phyloP scores from a whole-genome alignment of 2,113 vertebrate species.

The Semnopithecus entellus region DNA sequence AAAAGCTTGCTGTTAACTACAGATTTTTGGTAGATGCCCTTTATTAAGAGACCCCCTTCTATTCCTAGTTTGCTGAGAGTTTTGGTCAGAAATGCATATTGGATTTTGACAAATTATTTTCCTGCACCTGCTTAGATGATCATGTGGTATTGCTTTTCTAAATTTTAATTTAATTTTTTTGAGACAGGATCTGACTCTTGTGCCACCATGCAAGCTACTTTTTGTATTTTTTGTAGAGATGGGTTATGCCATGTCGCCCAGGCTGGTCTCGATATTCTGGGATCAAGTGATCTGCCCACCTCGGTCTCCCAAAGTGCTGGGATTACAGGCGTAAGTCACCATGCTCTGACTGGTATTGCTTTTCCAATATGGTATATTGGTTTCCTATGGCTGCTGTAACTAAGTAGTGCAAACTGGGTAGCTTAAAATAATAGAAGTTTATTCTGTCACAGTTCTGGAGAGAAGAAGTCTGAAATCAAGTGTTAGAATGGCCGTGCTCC shows the following conservation, averaged over 20 bases:
- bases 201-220: no score
- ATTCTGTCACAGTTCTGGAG: not conserved
- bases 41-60: not conserved
- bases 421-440: slow-evolving; percentile 4
- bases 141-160: slow-evolving; percentile 5
- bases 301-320: no score
- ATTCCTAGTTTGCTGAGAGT: not conserved
- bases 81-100: slow-evolving; percentile 14
- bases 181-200: no score
- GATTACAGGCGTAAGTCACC: no score
- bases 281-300: no score
- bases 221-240: no score
- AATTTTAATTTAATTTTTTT: not conserved
- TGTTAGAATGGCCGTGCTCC: not conserved
- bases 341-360: not conserved
- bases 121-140: not conserved
- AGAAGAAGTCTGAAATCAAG: slow-evolving; percentile 11
- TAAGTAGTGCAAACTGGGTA: not conserved
- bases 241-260: no score
- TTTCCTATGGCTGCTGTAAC: not conserved
- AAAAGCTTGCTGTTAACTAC: not conserved
- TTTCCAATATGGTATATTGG: not conserved
- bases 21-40: not conserved
- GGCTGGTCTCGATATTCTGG: no score
- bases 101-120: not conserved